phyloP scores from a whole-genome alignment of 2,888 invertebrate species.

The Platycheirus rosarum region DNA sequence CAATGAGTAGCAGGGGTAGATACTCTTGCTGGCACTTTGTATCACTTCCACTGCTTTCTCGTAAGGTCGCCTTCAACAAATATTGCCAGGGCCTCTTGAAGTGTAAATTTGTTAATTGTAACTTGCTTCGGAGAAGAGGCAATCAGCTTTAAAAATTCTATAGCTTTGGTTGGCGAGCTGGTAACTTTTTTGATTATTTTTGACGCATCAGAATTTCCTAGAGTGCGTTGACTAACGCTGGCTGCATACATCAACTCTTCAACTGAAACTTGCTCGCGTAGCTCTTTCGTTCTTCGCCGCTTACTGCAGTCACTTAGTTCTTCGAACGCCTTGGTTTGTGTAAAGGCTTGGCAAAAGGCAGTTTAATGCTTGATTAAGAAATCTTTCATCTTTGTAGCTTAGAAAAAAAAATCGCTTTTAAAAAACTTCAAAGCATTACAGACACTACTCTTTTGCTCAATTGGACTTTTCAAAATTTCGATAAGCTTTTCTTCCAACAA shows the following conservation, averaged over 20 bases:
- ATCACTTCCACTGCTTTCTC: constrained; percentile 16
- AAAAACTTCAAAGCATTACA: no score
- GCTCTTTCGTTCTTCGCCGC: constrained; percentile 19
- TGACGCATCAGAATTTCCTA: constrained; percentile 24
- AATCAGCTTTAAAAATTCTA: no score
- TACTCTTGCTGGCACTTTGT: constrained; percentile 24
- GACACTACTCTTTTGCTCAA: no score
- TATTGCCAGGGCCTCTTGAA: not conserved
- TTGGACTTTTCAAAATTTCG: no score
- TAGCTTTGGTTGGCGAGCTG: constrained; percentile 4
- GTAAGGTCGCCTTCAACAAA: no score
- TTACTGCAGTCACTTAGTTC: constrained; percentile 24
- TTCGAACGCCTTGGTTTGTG: not conserved
- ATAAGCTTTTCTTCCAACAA: no score
- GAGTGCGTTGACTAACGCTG: constrained; percentile 18
- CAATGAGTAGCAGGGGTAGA: constrained; percentile 11
- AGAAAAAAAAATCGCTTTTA: no score
- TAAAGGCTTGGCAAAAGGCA: no score
- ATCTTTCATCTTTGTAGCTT: no score
- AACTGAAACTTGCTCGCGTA: constrained; percentile 14
- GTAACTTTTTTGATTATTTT: constrained; percentile 30
- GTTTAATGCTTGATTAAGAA: no score
- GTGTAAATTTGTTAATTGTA: constrained; percentile 3
- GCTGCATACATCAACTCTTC: constrained; percentile 29
- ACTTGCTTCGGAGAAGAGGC: not conserved